phyloP scores from a whole-genome alignment of 2,888 invertebrate genomes.

The Drosophila borealis region DNA sequence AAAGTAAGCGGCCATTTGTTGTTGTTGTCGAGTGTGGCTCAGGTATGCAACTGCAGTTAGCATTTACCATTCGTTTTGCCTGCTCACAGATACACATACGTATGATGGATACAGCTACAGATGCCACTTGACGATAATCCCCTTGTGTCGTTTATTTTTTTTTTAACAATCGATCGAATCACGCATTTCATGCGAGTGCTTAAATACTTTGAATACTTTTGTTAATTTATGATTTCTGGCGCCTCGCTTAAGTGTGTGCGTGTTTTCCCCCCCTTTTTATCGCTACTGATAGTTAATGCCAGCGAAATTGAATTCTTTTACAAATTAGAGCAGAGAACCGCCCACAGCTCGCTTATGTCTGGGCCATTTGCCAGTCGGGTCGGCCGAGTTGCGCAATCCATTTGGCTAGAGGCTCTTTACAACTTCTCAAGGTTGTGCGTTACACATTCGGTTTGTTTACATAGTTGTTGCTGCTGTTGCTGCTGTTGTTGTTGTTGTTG shows the following conservation, averaged over 20 bases:
- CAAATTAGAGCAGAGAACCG: constrained; percentile 35
- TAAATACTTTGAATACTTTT: constrained; percentile 1
- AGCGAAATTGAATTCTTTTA: constrained; percentile 26
- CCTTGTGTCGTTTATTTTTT: background rate
- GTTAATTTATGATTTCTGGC: constrained; percentile 21
- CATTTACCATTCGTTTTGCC: constrained; percentile 5
- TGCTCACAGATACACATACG: constrained; percentile 1
- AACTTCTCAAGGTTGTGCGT: constrained; percentile 55
- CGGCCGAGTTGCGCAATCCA: constrained; percentile 51
- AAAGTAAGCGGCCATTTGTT: constrained; percentile 48
- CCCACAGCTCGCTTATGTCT: constrained; percentile 24
- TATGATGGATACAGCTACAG: background rate
- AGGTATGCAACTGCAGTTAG: constrained; percentile 42
- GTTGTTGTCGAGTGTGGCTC: constrained; percentile 15
- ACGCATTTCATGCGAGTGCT: constrained; percentile 7
- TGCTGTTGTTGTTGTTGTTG: constrained; percentile 8
- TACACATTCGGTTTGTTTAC: constrained; percentile 55
- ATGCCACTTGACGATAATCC: constrained; percentile 16
- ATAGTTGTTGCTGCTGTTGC: constrained; percentile 17
- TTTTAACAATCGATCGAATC: constrained; percentile 10
- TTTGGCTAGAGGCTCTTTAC: constrained; percentile 36
- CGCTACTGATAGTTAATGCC: constrained; percentile 9
- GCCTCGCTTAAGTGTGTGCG: constrained; percentile 17
- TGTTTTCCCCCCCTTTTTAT: constrained; percentile 9
- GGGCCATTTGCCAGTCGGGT: constrained; percentile 54